Evolutionary conservation across 2,888 invertebrate genomes (phyloP).

Genomic region (Cremastinae sp.): DNA sequence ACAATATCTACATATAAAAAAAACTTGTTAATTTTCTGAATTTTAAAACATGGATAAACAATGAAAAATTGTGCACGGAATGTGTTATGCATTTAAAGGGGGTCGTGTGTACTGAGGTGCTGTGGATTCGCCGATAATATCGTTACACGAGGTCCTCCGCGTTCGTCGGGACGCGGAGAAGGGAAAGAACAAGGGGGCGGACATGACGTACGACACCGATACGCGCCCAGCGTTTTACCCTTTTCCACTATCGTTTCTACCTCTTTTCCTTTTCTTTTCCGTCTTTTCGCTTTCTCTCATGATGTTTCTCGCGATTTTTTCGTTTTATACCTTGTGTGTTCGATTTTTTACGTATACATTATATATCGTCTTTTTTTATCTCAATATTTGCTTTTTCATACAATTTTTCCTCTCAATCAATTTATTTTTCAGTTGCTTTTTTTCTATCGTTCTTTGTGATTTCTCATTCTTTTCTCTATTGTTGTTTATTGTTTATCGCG

Average conservation of each 20-base stretch:
- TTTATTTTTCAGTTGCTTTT: too few species aligned
- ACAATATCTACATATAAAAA: too few species aligned
- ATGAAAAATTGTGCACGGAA: conserved; percentile 19
- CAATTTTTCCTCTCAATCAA: too few species aligned
- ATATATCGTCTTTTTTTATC: too few species aligned
- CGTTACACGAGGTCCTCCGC: conserved; percentile 50
- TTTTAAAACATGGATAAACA: conserved; percentile 6
- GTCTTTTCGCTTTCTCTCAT: conserved; percentile 18
- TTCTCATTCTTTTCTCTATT: conserved; percentile 35
- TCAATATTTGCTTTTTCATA: too few species aligned
- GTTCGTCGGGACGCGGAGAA: conserved; percentile 20
- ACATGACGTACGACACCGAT: conserved; percentile 75
- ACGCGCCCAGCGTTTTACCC: conserved; percentile 56
- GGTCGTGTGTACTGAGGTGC: conserved; percentile 18
- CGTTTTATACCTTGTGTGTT: too few species aligned
- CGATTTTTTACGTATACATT: too few species aligned
- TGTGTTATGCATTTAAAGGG: conserved; percentile 13
- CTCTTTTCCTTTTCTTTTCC: conserved; percentile 22
- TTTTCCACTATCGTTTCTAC: conserved; percentile 26
- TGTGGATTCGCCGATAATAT: conserved; percentile 54
- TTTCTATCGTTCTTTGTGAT: not conserved
- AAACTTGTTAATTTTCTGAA: too few species aligned
- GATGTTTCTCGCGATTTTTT: not conserved
- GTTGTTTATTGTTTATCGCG: too few species aligned
- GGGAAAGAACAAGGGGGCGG: conserved; percentile 23